These are phyloP conservation scores for Fulmarus glacialis DNA, from an alignment of 2,113 vertebrate species.

Conservation along the genomic window DNA sequence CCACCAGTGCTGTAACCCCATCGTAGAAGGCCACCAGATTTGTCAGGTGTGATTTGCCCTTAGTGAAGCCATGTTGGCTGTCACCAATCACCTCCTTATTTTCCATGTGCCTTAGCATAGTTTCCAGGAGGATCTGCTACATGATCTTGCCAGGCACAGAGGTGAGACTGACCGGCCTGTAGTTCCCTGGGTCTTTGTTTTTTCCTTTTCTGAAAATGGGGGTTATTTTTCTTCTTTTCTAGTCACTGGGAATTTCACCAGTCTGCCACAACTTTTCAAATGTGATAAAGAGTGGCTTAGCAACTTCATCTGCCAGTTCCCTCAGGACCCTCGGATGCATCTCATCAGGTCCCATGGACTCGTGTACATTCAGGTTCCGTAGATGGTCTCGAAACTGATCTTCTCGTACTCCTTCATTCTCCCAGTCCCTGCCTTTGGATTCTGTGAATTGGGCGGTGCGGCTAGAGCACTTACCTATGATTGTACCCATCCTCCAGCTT, in stretches of 20 bases:
- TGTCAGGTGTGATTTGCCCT: neutral
- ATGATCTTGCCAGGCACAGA: neutral
- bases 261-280: neutral
- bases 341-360: neutral
- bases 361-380: neutral
- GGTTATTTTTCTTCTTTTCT: neutral
- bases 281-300: neutral
- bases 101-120: neutral
- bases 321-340: neutral
- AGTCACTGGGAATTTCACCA: no score
- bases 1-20: neutral
- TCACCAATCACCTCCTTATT: neutral
- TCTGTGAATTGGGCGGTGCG: neutral
- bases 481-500: neutral
- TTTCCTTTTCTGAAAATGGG: neutral
- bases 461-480: neutral
- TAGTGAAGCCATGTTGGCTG: neutral
- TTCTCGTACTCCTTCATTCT: neutral
- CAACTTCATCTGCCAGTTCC: neutral
- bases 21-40: neutral
- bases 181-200: neutral
- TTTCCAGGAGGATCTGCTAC: neutral
- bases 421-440: neutral
- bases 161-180: neutral
- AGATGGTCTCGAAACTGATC: neutral